phyloP scores from a whole-genome alignment of 2,113 vertebrate species.

The Isichthys henryi region DNA sequence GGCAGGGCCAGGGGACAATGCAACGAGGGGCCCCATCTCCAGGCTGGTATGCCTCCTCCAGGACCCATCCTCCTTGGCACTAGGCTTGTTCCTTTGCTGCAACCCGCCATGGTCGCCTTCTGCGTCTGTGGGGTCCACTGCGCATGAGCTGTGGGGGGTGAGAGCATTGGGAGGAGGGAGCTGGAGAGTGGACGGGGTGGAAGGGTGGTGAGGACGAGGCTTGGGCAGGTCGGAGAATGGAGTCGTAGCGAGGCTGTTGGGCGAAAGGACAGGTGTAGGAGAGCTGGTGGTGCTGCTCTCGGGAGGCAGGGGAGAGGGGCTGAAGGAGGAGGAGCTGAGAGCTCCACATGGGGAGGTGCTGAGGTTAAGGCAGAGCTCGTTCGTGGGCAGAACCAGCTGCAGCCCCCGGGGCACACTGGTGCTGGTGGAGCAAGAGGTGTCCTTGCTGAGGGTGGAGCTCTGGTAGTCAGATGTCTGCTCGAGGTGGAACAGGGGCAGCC shows the following conservation, averaged over 20 bases:
- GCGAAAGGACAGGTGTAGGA: slow-evolving; percentile 50
- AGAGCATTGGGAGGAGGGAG: slow-evolving; percentile 72
- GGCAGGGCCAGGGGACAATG: slow-evolving; percentile 65
- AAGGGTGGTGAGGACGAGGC: slow-evolving; percentile 60
- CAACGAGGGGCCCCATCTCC: slow-evolving; percentile 75
- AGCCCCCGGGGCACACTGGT: slow-evolving; percentile 77
- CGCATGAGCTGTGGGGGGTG: slow-evolving; percentile 65
- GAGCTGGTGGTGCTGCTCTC: slow-evolving; percentile 70
- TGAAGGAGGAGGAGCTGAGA: slow-evolving; percentile 71
- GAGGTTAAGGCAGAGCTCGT: slow-evolving; percentile 69
- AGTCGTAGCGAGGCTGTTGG: slow-evolving; percentile 67
- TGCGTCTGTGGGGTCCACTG: slow-evolving; percentile 62
- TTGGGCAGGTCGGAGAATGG: slow-evolving; percentile 72
- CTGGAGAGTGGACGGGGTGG: slow-evolving; percentile 76
- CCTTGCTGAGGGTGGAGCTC: slow-evolving; percentile 74
- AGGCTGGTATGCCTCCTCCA: slow-evolving; percentile 84
- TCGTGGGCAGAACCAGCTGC: slow-evolving; percentile 81
- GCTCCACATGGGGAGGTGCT: slow-evolving; percentile 56
- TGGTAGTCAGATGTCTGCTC: slow-evolving; percentile 85
- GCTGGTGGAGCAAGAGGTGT: slow-evolving; percentile 71
- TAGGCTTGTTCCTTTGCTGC: slow-evolving; percentile 63
- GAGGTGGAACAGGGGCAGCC: slow-evolving; percentile 81
- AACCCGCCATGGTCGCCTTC: slow-evolving; percentile 28
- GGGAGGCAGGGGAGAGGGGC: slow-evolving; percentile 76
- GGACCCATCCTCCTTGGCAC: slow-evolving; percentile 64